Percentiles rank a stretch among this genome's conserved stretches.
Evolutionary conservation across 2,888 invertebrate species (phyloP).

Genomic region (Eilema griseolum): DNA sequence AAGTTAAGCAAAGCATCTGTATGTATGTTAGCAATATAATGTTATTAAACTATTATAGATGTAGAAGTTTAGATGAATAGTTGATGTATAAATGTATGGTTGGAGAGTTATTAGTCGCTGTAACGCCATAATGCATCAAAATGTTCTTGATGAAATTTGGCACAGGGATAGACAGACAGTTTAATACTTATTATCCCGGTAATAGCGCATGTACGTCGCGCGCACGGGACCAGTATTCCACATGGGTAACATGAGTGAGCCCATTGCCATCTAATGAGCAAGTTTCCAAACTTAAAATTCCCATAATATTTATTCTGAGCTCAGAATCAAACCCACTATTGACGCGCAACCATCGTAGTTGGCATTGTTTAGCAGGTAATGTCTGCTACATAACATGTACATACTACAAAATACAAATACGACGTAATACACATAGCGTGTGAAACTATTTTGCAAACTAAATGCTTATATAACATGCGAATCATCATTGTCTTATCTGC

Average conservation of each 20-base stretch:
- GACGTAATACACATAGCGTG: constrained; percentile 22
- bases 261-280: neutral
- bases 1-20: neutral
- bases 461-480: constrained; percentile 21
- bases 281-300: neutral
- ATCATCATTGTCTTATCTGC: constrained; percentile 33
- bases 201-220: neutral
- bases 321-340: neutral
- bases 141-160: neutral
- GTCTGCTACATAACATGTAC: neutral
- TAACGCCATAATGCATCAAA: neutral
- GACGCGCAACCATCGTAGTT: neutral
- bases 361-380: neutral
- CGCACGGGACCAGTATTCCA: neutral
- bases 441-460: constrained; percentile 25
- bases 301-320: neutral
- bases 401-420: neutral
- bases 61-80: neutral
- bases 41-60: neutral
- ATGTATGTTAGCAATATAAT: too few species aligned
- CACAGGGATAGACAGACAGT: neutral
- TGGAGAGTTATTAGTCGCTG: neutral
- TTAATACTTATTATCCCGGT: neutral
- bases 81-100: too few species aligned
- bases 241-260: too few species aligned